Evolutionary conservation across 2,888 invertebrate species (phyloP), one percentile per base, ranked within the genome.

Genomic region (Limenitis camilla): DNA sequence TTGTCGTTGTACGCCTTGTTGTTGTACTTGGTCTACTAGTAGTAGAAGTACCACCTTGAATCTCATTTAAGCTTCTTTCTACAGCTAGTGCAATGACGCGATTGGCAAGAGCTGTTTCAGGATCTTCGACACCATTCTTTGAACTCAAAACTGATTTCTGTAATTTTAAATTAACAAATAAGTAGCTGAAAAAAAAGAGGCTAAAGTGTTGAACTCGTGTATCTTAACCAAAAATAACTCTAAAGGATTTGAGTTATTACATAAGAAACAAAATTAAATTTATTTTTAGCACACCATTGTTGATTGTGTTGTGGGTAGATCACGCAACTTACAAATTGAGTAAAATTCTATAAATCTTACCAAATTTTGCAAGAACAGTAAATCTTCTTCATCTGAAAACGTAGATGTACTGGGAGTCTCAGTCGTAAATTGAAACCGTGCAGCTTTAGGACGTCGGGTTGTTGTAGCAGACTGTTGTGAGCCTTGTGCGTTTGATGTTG

Each of bases 341-440:
- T 10, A 38, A 28, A 19, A 40, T 6, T 42, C 49, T 31, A 45
- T n/a, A 44, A 44, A 63, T n/a, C 78, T 74, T 81, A 91, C 91
- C 87, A 91, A 78, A 61, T 90, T 90, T 65, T 90, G 88, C 27
- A 91, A 71, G 67, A 91, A 91, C 36, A 84, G 88, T 58, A 91
- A 73, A 68, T 91, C 91, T 57, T 91, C 90, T 73, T 83, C 69
- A 50, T 85, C 82, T 9, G 89, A 83, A 65, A 82, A 88, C 9
- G 88, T 88, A 5, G 87, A 85, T 46, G 81, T 77, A 57, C 81
- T 81, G 11, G 88, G 83, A 46, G 76, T 68, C 64, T 83, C 82
- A 50, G 86, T 86, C 28, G 86, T 84, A 32, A 72, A 59, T 11
- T 74, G 70, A 36, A 74, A 70, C 50, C 66, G 66, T 35, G 69